These are phyloP conservation scores for Sitodiplosis mosellana DNA, from an alignment of 1,140 invertebrate genomes.

Conservation along the genomic window DNA sequence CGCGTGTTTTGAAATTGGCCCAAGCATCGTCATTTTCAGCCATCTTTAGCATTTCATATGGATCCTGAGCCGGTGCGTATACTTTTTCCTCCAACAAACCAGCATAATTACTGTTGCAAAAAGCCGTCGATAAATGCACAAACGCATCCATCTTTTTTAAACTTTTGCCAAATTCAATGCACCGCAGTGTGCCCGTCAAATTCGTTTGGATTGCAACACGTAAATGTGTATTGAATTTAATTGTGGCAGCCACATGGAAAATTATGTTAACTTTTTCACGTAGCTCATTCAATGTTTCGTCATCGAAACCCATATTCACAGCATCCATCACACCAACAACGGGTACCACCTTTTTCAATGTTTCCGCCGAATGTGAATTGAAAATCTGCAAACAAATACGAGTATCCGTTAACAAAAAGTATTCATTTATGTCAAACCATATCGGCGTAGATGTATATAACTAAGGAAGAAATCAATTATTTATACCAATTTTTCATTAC, in stretches of 20 bases:
- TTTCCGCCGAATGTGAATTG: slow-evolving; percentile 19
- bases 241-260: slow-evolving; percentile 79
- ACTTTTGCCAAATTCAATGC: slow-evolving; percentile 39
- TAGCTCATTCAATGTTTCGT: slow-evolving; percentile 29
- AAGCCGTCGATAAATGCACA: slow-evolving; percentile 58
- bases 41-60: slow-evolving; percentile 25
- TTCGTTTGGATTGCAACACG: slow-evolving; percentile 47
- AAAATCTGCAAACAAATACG: slow-evolving; percentile 19
- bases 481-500: too few relatives aligned
- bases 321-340: slow-evolving; percentile 26
- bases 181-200: slow-evolving; percentile 37
- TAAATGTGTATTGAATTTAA: slow-evolving; percentile 44
- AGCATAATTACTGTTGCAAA: slow-evolving; percentile 40
- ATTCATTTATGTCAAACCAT: background rate
- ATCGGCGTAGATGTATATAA: too few relatives aligned
- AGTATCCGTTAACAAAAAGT: too few relatives aligned
- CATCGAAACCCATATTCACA: slow-evolving; percentile 32
- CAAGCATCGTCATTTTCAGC: slow-evolving; percentile 19
- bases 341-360: slow-evolving; percentile 22
- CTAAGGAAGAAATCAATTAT: too few relatives aligned
- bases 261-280: slow-evolving; percentile 47
- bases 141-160: slow-evolving; percentile 42
- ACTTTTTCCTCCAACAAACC: slow-evolving; percentile 38
- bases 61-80: slow-evolving; percentile 25
- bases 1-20: slow-evolving; percentile 1